Evolutionary conservation across 2,797 vertebrate genomes (phyloP).

Genomic region (Neomorphus geoffroyi): DNA sequence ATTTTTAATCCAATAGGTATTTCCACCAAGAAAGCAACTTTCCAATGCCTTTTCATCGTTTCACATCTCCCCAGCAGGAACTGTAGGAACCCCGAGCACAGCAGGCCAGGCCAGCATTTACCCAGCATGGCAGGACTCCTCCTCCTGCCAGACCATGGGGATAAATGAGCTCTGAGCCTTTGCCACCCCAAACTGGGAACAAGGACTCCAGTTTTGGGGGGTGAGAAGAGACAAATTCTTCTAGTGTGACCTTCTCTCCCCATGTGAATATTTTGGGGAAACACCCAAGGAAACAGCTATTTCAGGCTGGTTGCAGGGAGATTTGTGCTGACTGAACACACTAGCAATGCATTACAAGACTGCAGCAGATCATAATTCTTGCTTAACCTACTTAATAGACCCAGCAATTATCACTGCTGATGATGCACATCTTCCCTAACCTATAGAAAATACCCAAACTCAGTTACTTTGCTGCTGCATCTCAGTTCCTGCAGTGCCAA

Average conservation of each 20-base stretch:
- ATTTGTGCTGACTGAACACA: background rate
- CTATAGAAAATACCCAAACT: background rate
- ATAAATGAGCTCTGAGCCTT: background rate
- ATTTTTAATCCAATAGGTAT: background rate
- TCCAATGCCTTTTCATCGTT: background rate
- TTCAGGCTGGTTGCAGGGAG: background rate
- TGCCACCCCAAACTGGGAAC: background rate
- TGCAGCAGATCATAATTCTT: background rate
- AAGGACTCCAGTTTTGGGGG: background rate
- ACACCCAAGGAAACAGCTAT: background rate
- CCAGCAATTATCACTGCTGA: background rate
- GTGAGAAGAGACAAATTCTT: background rate
- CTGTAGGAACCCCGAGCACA: fast-evolving
- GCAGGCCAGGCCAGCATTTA: background rate
- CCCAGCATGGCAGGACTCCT: background rate
- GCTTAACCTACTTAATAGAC: background rate
- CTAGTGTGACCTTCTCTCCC: background rate
- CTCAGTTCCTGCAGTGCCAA: background rate
- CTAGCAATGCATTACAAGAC: background rate
- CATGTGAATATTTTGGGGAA: background rate
- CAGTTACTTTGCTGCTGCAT: background rate
- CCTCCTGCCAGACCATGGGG: background rate
- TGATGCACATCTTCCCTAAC: background rate
- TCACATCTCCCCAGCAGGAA: background rate
- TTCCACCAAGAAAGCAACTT: background rate